Evolutionary conservation across 2,113 vertebrate genomes (phyloP).

Genomic region (Paracanthobrama guichenoti): DNA sequence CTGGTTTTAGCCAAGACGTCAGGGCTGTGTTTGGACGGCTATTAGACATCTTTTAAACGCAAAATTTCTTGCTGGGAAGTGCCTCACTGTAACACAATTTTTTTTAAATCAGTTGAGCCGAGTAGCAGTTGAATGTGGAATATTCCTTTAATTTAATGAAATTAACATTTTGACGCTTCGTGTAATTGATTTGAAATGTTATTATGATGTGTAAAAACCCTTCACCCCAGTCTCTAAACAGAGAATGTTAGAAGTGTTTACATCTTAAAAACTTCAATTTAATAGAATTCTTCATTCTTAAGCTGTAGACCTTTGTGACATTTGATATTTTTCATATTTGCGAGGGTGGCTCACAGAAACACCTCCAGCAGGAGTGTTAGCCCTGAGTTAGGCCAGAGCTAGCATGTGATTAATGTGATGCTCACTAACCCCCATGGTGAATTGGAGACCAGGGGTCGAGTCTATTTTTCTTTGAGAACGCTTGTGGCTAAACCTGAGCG

Average conservation of each 20-base stretch:
- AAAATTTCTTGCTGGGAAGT: no score
- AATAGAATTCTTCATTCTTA: neutral
- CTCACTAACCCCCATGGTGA: slow-evolving; percentile 72
- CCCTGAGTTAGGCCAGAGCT: slow-evolving; percentile 27
- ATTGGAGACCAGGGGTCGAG: slow-evolving; percentile 76
- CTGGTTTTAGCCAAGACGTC: no score
- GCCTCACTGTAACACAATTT: no score
- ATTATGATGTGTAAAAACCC: neutral
- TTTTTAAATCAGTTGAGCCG: neutral
- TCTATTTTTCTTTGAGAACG: slow-evolving; percentile 78
- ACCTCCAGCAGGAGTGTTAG: neutral
- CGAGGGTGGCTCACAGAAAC: neutral
- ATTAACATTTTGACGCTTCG: neutral
- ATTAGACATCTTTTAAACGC: no score
- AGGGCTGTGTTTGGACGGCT: no score
- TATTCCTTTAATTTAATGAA: neutral
- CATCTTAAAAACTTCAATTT: neutral
- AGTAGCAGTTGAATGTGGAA: neutral
- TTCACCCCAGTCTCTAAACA: neutral
- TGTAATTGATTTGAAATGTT: neutral
- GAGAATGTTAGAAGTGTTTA: slow-evolving; percentile 2
- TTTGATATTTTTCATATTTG: slow-evolving; percentile 18
- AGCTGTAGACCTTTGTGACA: slow-evolving; percentile 16
- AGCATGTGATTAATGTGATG: slow-evolving; percentile 74
- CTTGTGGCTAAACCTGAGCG: slow-evolving; percentile 74